A percentile compares a stretch with the other conserved stretches of the same genome.
Evolutionary conservation across 1,140 invertebrate genomes (phyloP).

Genomic region (Lanistes nyassanus): DNA sequence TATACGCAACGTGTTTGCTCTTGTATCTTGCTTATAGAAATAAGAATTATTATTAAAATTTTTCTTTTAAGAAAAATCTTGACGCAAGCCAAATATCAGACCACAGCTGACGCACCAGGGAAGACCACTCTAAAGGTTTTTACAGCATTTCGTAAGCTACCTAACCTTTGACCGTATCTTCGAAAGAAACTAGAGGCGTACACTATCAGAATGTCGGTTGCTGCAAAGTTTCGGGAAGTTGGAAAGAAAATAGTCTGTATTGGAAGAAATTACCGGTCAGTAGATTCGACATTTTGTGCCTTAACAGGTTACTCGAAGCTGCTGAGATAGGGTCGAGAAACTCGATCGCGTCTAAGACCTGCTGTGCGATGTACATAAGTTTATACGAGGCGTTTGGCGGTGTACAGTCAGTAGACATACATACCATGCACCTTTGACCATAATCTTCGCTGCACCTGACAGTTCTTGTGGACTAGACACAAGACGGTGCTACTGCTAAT

Average conservation of each 20-base stretch:
- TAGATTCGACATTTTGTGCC: background rate
- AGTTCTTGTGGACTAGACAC: too few species aligned
- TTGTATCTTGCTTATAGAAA: too few species aligned
- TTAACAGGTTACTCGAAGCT: background rate
- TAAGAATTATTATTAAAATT: background rate
- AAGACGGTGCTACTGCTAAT: too few species aligned
- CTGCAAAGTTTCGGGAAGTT: constrained; percentile 53
- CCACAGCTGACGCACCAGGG: background rate
- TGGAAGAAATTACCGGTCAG: constrained; percentile 72
- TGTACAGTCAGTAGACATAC: too few species aligned
- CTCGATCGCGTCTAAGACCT: too few species aligned
- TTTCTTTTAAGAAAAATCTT: background rate
- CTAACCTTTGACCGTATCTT: background rate
- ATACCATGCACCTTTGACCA: constrained; percentile 43
- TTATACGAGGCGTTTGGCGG: too few species aligned
- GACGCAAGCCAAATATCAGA: background rate
- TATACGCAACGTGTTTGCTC: too few species aligned
- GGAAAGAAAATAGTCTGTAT: constrained; percentile 73
- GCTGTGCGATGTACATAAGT: background rate
- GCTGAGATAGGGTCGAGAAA: background rate
- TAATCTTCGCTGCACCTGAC: too few species aligned
- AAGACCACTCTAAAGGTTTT: constrained; percentile 3
- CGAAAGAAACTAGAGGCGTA: background rate
- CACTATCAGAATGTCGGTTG: constrained; percentile 23
- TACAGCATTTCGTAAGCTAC: too few species aligned